Conservation (phyloP, 1,140 invertebrate species). For the Aplysia californica region DNA sequence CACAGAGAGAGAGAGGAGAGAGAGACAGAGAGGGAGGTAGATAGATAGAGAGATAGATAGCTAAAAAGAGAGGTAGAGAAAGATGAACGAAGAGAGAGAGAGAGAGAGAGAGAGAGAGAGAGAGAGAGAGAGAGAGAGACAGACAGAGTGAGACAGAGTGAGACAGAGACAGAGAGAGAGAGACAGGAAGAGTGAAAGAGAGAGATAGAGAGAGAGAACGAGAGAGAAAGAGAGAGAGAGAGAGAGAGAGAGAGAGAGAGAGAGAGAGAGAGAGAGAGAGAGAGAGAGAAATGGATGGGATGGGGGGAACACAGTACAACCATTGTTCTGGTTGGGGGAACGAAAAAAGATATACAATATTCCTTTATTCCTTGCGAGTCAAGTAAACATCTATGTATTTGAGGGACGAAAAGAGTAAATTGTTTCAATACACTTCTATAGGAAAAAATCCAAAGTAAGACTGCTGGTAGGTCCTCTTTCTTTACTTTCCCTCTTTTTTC, state of each 20-base stretch:
- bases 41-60: not conserved
- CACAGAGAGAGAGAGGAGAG: not conserved
- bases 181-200: too few species aligned
- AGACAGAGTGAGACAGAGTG: not conserved
- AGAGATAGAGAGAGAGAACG: too few species aligned
- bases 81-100: conserved; percentile 2
- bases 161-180: conserved; percentile 6
- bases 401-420: not conserved
- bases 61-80: not conserved
- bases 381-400: not conserved
- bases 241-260: conserved; percentile 12
- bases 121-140: not conserved
- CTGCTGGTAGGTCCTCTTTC: not conserved
- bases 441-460: not conserved
- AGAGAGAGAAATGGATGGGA: conserved; percentile 11
- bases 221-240: conserved; percentile 16
- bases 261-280: conserved; percentile 24
- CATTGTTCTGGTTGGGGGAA: not conserved
- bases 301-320: not conserved
- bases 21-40: conserved; percentile 16
- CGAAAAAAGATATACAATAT: too few species aligned
- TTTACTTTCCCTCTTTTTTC: too few species aligned
- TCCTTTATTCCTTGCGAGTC: not conserved
- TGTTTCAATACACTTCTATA: too few species aligned
- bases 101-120: conserved; percentile 14